These are phyloP conservation scores for Phaonia tiefii DNA, from an alignment of 2,888 invertebrate genomes.

Conservation along the genomic window DNA sequence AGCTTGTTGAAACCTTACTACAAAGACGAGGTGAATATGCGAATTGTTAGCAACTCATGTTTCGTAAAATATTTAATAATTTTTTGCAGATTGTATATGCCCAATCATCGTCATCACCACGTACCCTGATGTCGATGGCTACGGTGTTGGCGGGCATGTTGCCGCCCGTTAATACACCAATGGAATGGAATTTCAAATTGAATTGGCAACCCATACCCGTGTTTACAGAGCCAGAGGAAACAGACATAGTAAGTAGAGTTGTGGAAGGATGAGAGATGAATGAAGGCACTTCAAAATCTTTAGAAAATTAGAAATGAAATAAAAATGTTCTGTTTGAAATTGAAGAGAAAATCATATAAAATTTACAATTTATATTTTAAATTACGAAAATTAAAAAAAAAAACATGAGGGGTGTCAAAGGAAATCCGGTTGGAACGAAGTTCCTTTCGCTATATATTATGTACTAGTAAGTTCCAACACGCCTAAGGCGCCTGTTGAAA, in stretches of 20 bases:
- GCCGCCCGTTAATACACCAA: slow-evolving; percentile 82
- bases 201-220: slow-evolving; percentile 90
- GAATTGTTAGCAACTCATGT: neutral
- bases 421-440: no score
- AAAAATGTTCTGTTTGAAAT: no score
- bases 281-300: neutral
- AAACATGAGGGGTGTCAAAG: no score
- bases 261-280: no score
- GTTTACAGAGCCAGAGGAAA: slow-evolving; percentile 83
- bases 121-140: slow-evolving; percentile 87
- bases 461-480: no score
- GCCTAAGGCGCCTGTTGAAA: no score
- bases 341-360: no score
- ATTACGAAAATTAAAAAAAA: no score
- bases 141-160: slow-evolving; percentile 86
- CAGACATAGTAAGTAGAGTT: slow-evolving; percentile 81
- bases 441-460: no score
- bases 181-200: slow-evolving; percentile 83
- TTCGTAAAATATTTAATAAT: neutral
- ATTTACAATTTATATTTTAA: no score
- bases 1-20: slow-evolving; percentile 83
- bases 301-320: no score
- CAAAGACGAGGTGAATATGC: slow-evolving; percentile 80
- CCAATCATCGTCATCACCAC: slow-evolving; percentile 86
- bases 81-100: slow-evolving; percentile 82